These are phyloP conservation scores for Notodonta dromedarius DNA, from an alignment of 2,888 invertebrate genomes.

Conservation along the genomic window DNA sequence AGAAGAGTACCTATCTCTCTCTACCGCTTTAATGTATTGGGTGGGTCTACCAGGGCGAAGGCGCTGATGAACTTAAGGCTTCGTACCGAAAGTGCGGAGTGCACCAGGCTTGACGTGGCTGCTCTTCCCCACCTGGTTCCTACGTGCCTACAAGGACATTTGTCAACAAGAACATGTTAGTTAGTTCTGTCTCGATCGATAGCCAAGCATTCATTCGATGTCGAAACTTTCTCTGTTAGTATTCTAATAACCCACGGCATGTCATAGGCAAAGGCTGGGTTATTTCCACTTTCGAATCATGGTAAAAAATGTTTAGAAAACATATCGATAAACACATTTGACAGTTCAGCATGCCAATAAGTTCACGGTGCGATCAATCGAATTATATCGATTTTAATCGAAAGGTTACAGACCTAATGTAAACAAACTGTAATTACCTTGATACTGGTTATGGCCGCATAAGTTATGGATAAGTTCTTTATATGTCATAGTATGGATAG, in stretches of 20 bases:
- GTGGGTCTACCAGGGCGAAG: no score
- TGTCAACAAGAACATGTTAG: constrained; percentile 1
- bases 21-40: no score
- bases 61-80: no score
- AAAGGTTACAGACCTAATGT: constrained; percentile 5
- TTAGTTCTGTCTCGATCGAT: constrained; percentile 12
- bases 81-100: no score
- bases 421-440: constrained; percentile 6
- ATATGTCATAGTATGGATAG: no score
- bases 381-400: constrained; percentile 7
- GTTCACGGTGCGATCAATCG: constrained; percentile 11
- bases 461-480: not conserved
- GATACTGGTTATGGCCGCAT: not conserved
- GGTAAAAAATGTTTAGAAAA: constrained; percentile 12
- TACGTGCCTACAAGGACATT: not conserved
- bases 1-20: no score
- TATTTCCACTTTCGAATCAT: constrained; percentile 29
- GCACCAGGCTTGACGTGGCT: no score
- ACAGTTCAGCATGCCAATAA: constrained; percentile 5
- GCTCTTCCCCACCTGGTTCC: no score
- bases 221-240: constrained; percentile 36
- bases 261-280: constrained; percentile 21
- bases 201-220: constrained; percentile 17
- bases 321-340: constrained; percentile 2
- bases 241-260: constrained; percentile 32